These are phyloP conservation scores for Moxostoma hubbsi DNA, from an alignment of 2,797 vertebrate species.

Conservation along the genomic window DNA sequence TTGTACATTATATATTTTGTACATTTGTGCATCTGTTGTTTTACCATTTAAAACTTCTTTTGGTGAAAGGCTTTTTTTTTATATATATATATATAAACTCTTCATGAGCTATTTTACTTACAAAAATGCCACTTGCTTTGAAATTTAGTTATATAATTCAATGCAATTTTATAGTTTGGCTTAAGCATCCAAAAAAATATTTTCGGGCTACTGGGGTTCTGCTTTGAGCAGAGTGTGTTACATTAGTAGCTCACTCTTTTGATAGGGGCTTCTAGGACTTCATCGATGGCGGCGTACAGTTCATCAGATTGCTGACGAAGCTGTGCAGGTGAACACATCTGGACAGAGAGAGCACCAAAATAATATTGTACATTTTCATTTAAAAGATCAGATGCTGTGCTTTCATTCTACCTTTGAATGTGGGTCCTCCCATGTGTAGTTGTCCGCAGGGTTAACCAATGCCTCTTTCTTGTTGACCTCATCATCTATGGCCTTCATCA, in stretches of 20 bases:
- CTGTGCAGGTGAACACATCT: conserved; percentile 92
- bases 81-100: no score
- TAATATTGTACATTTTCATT: not conserved
- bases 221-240: conserved; percentile 23
- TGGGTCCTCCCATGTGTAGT: conserved; percentile 69
- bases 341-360: conserved; percentile 56
- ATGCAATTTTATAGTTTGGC: no score
- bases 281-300: conserved; percentile 90
- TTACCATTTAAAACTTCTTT: no score
- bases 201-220: not conserved
- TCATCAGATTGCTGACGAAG: conserved; percentile 92
- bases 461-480: conserved; percentile 76
- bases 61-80: no score
- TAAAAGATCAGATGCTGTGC: not conserved
- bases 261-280: conserved; percentile 84
- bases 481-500: conserved; percentile 75
- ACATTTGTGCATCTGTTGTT: no score
- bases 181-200: no score
- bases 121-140: no score
- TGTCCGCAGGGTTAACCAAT: conserved; percentile 59
- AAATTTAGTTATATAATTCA: no score
- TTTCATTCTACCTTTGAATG: conserved; percentile 81
- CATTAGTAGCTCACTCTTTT: conserved; percentile 78
- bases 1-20: no score
- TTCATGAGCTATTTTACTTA: no score